Evolutionary conservation across 2,888 invertebrate species (phyloP).

Genomic region (Chrysotoxum bicinctum): DNA sequence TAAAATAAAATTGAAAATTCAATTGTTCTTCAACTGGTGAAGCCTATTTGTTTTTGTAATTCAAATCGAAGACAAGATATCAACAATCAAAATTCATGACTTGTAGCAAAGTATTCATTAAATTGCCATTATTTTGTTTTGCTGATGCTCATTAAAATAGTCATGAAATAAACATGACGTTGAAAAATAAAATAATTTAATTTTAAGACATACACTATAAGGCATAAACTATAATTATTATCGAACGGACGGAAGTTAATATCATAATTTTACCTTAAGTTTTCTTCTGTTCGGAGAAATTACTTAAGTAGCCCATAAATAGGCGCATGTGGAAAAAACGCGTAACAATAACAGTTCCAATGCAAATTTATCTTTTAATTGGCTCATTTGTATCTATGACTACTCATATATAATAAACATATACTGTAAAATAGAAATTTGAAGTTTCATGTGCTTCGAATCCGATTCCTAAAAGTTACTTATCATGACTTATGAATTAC

Average conservation of each 20-base stretch:
- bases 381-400: too few species aligned
- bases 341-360: too few species aligned
- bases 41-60: not conserved
- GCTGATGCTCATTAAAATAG: conserved; percentile 14
- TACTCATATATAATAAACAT: too few species aligned
- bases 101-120: conserved; percentile 22
- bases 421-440: too few species aligned
- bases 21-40: not conserved
- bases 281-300: not conserved
- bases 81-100: conserved; percentile 1
- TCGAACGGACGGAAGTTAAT: not conserved
- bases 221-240: not conserved
- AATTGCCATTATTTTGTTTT: conserved; percentile 14
- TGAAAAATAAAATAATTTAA: not conserved
- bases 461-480: too few species aligned
- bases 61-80: not conserved
- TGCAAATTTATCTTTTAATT: too few species aligned
- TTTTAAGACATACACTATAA: not conserved
- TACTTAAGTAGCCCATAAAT: not conserved
- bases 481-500: too few species aligned
- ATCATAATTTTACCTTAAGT: not conserved
- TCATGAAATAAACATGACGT: conserved; percentile 15
- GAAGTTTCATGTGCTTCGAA: too few species aligned
- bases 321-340: too few species aligned
- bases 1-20: conserved; percentile 11